Conservation (phyloP, 2,888 invertebrate species). For the Parasteatoda lunata region DNA sequence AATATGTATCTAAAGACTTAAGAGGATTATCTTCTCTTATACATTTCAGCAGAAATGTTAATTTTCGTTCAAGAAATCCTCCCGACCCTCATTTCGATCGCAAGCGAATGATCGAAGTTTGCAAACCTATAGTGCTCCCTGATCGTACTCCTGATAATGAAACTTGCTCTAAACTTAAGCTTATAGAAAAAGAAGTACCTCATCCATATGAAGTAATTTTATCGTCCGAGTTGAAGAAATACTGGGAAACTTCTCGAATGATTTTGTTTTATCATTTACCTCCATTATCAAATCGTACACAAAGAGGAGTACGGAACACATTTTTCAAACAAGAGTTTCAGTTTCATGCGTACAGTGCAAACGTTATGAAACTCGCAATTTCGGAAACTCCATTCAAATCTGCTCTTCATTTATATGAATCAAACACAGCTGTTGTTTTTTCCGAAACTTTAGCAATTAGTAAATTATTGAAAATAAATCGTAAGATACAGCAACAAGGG, state of each 20-base stretch:
- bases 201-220: slow-evolving; percentile 66
- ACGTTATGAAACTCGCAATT: slow-evolving; percentile 42
- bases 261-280: slow-evolving; percentile 60
- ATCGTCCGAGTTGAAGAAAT: slow-evolving; percentile 50
- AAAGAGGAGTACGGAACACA: slow-evolving; percentile 31
- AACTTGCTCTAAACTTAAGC: slow-evolving; percentile 9
- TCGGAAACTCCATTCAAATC: slow-evolving; percentile 39
- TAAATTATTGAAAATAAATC: slow-evolving; percentile 33
- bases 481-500: slow-evolving; percentile 13
- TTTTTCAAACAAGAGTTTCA: slow-evolving; percentile 57
- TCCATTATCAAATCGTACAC: slow-evolving; percentile 24
- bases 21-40: not conserved
- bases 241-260: slow-evolving; percentile 48
- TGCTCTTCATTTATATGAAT: slow-evolving; percentile 39
- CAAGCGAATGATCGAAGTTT: slow-evolving; percentile 65
- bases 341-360: slow-evolving; percentile 15
- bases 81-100: slow-evolving; percentile 64
- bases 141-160: slow-evolving; percentile 12
- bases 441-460: slow-evolving; percentile 9
- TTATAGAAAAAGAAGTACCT: not conserved
- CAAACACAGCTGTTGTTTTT: slow-evolving; percentile 44
- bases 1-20: not conserved
- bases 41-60: not conserved
- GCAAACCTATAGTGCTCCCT: slow-evolving; percentile 54
- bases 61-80: slow-evolving; percentile 59